Evolutionary conservation across 2,113 vertebrate genomes (phyloP), one percentile per base, ranked within the genome.

Genomic region (Zosterops lateralis): DNA sequence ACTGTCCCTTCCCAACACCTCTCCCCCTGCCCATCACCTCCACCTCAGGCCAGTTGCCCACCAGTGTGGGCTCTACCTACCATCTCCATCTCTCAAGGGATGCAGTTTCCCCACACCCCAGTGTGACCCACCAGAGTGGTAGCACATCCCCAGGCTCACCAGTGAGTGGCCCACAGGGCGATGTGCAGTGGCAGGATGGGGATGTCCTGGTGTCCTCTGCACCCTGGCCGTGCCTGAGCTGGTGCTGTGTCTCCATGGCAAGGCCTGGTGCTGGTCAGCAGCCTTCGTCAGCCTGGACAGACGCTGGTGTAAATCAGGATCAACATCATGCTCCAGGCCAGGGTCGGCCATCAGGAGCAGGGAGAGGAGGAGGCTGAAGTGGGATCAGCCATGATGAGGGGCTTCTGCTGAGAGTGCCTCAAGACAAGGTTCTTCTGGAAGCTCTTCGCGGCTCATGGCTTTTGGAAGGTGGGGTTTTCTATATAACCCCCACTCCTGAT

Each of bases 1-100:
- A 26, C 93, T 90, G 88, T 95, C 96, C 92, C 89, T 90, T 74
- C 89, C 62, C 80, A 72, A 76, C 84, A 89, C 77, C 82, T 80
- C 67, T 72, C 44, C 42, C 44, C 54, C 51, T 79, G 67, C 58
- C 85, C 73, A 12, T 70, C 88, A 66, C 84, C 90, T 68, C 86
- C 1, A 1, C 68, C 67, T 53, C 58, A 15, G 58, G 38, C 57
- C 84, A 40, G 61, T 82, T 78, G 80, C 85, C 62, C 79, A 11
- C 42, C 0, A 1, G 2, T 8, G 13, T 4, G 10, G 57, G 51
- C 53, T 58, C 76, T 86, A 76, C 76, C 92, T 93, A 84, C 0
- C 0, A 1, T 22, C 51, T 58, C 54, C 72, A 51, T 5, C 47
- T 36, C 75, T 32, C 11, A 0, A 1, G 3, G 40, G 42, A 17